Evolutionary conservation across 2,113 vertebrate genomes (phyloP).

Genomic region (Ceratotherium simum): DNA sequence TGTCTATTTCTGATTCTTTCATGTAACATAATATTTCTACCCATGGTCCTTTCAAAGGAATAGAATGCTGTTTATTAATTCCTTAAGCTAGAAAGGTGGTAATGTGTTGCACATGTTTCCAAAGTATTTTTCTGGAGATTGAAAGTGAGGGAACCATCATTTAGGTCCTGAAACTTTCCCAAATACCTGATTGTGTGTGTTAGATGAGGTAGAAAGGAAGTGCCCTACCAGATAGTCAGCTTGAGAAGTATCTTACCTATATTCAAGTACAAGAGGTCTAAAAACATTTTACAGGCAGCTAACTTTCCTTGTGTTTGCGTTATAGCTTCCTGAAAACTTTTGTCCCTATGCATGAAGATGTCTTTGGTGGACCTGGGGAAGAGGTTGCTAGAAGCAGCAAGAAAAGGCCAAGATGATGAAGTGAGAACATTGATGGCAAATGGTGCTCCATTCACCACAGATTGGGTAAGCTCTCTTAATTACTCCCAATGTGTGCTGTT

Average conservation of each 20-base stretch:
- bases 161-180: background rate
- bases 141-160: background rate
- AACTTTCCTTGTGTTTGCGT: slow-evolving; percentile 22
- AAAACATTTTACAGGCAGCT: background rate
- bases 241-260: background rate
- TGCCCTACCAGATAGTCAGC: background rate
- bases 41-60: background rate
- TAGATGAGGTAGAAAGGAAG: slow-evolving; percentile 20
- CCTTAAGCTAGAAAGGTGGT: background rate
- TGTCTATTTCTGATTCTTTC: background rate
- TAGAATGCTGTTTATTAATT: background rate
- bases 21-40: background rate
- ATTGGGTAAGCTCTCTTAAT: slow-evolving; percentile 90
- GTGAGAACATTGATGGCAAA: slow-evolving; percentile 95
- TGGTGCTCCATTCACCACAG: slow-evolving; percentile 96
- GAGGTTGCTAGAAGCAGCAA: slow-evolving; percentile 94
- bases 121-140: background rate
- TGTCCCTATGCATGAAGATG: slow-evolving; percentile 89
- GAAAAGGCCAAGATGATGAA: slow-evolving; percentile 95
- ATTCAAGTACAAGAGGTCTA: background rate
- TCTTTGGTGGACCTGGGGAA: slow-evolving; percentile 96
- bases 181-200: background rate
- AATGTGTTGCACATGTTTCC: background rate
- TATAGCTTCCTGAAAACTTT: slow-evolving; percentile 63
- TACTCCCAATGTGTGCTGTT: background rate